Evolutionary conservation across 2,113 vertebrate genomes (phyloP), one percentile per base, ranked within the genome.

Genomic region (Gnathonemus longibarbis): DNA sequence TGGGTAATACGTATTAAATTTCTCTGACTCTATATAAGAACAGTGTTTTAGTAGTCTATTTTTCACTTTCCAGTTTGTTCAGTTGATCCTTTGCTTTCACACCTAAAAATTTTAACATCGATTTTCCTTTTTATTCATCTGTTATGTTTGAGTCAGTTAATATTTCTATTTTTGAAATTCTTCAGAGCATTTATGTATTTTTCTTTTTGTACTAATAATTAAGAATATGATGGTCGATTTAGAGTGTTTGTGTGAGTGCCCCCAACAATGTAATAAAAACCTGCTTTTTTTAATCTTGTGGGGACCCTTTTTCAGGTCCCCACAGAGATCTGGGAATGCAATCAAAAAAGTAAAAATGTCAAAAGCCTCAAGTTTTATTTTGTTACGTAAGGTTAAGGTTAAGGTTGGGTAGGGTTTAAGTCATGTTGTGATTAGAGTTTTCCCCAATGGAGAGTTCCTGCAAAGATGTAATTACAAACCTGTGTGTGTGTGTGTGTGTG

Each of bases 221-320:
- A 27, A 62, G 31, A 42, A 50, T 27, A 4, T 42, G 6, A 15
- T 62, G 10, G 48, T 62, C 80, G 17, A 66, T n/a, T 85, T 77
- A 70, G 27, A 10, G 52, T 48, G 17, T 80, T 11, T 45, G 66
- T 19, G 53, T 89, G 90, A 80, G 24, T 46, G 45, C 50, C 96
- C 17, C 52, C 19, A 56, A 24, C 19, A 56, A 21, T 6, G 53
- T 21, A 21, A 21, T 56, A 56, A 56, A 56, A 21, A 21, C 53
- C 53, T 21, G 17, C 3, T 56, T 19, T 53, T 53, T 49, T 49
- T 21, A 53, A 53, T 19, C 0, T 53, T 53, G 52, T 21, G 52
- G 52, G 52, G 5, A 53, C 52, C 52, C 19, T 53, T 53, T 56
- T 21, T 21, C 53, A 56, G 53, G 53, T 56, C 19, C 53, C 53